These are phyloP conservation scores for Prinia subflava DNA, from an alignment of 2,113 vertebrate genomes.

Conservation along the genomic window DNA sequence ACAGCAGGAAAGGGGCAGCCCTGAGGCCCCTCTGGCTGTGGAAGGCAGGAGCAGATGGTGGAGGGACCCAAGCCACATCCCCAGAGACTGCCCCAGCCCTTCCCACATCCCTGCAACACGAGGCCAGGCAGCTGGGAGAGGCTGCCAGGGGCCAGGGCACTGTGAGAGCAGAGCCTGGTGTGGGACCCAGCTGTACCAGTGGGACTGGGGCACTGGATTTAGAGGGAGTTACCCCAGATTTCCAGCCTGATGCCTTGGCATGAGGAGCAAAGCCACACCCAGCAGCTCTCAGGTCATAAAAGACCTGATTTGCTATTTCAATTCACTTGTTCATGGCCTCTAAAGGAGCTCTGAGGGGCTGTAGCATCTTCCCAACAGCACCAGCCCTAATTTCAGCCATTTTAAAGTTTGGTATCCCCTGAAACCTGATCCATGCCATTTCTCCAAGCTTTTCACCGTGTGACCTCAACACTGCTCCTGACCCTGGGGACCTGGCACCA, in stretches of 20 bases:
- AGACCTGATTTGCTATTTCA: background rate
- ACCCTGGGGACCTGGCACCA: accelerated
- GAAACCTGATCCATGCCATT: background rate
- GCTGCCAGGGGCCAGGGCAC: background rate
- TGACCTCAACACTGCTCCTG: accelerated
- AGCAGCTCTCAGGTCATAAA: background rate
- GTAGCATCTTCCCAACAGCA: background rate
- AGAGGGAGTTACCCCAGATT: background rate
- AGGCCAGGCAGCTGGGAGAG: background rate
- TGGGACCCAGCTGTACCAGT: background rate
- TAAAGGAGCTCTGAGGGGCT: background rate
- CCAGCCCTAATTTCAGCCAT: background rate
- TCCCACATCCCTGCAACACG: background rate
- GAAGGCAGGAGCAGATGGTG: background rate
- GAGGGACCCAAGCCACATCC: background rate
- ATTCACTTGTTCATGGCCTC: accelerated
- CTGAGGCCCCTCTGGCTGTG: accelerated
- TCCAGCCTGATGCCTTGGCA: background rate
- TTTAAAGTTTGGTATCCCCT: background rate
- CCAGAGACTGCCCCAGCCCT: background rate
- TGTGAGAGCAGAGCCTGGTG: background rate
- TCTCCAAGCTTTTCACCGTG: background rate
- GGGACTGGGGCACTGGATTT: background rate
- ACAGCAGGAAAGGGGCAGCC: accelerated
- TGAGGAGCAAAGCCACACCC: background rate